A percentile compares a stretch with the other conserved stretches of the same genome.
phyloP scores from a whole-genome alignment of 2,113 vertebrate genomes.

The Megalops atlanticus region DNA sequence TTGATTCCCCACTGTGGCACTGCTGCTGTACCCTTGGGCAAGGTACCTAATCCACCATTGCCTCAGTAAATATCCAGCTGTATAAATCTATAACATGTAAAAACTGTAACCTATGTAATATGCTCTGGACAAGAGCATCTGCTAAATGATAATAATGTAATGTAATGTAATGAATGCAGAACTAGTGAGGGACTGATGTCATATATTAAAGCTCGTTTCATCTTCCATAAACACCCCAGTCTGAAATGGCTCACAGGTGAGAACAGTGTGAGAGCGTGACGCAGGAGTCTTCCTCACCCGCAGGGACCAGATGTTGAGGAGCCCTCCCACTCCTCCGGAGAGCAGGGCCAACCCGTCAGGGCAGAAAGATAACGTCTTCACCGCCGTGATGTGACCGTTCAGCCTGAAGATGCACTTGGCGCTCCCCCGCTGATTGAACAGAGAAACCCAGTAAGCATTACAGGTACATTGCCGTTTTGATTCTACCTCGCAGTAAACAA shows the following conservation, averaged over 20 bases:
- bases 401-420: slow-evolving; percentile 71
- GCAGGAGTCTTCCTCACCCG: slow-evolving; percentile 54
- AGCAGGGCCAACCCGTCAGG: slow-evolving; percentile 69
- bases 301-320: slow-evolving; percentile 80
- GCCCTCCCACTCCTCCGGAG: slow-evolving; percentile 75
- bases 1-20: too few species aligned
- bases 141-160: too few species aligned
- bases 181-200: not conserved
- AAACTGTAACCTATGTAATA: too few species aligned
- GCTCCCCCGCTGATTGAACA: slow-evolving; percentile 51
- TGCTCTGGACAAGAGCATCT: too few species aligned
- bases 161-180: too few species aligned
- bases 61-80: too few species aligned
- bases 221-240: not conserved
- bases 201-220: not conserved
- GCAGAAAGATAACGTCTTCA: slow-evolving; percentile 75
- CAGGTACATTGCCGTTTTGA: not conserved
- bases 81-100: too few species aligned
- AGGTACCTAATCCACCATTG: too few species aligned
- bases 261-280: not conserved
- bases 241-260: not conserved
- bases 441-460: slow-evolving; percentile 13
- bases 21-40: too few species aligned
- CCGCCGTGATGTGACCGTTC: slow-evolving; percentile 74
- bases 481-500: too few species aligned